A percentile compares a stretch with the other conserved stretches of the same genome.
Evolutionary conservation across 2,113 vertebrate species (phyloP).

Genomic region (Microtus montanus): DNA sequence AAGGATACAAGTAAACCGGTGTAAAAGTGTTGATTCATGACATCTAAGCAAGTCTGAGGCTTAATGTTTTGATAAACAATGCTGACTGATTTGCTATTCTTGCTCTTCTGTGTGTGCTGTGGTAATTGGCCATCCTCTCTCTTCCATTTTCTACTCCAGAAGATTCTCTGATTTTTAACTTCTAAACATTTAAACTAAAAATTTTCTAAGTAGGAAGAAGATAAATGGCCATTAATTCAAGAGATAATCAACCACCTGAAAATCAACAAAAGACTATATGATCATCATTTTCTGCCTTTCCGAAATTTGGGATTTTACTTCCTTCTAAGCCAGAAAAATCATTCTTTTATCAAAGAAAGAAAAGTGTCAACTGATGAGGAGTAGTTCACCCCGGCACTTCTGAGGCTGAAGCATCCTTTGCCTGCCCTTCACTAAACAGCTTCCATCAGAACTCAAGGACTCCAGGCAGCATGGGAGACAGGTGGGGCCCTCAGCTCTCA

Average conservation of each 20-base stretch:
- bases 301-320: constrained; percentile 57
- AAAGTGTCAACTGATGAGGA: neutral
- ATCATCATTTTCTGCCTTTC: constrained; percentile 65
- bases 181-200: constrained; percentile 34
- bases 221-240: constrained; percentile 68
- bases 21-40: neutral
- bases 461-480: neutral
- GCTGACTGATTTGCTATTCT: constrained; percentile 10
- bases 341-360: constrained; percentile 30
- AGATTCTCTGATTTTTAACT: constrained; percentile 65
- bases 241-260: constrained; percentile 74
- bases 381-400: neutral
- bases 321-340: constrained; percentile 1
- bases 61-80: constrained; percentile 56
- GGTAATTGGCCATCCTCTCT: constrained; percentile 34
- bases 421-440: neutral
- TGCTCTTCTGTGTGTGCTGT: neutral
- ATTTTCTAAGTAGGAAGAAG: constrained; percentile 33
- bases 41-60: constrained; percentile 31
- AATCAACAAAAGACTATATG: constrained; percentile 29
- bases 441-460: neutral
- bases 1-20: constrained; percentile 20
- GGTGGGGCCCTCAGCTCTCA: neutral
- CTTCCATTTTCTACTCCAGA: constrained; percentile 46
- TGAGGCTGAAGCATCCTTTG: neutral